Evolutionary conservation across 2,113 vertebrate species (phyloP).

Genomic region (Eurystomus gularis): DNA sequence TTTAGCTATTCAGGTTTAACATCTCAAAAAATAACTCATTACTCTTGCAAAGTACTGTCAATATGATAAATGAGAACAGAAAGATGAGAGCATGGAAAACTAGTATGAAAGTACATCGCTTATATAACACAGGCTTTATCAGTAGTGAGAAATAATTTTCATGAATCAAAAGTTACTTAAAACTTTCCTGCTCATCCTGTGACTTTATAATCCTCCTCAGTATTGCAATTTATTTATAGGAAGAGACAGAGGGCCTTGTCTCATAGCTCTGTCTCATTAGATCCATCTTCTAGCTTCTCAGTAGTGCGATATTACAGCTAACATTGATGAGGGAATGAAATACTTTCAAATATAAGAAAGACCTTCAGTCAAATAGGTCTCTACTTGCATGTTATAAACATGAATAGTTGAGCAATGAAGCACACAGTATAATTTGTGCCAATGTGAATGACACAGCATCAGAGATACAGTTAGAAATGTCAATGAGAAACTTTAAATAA

Average conservation of each 20-base stretch:
- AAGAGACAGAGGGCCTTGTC: not conserved
- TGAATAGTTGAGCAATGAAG: not conserved
- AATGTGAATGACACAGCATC: not conserved
- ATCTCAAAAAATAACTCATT: not conserved
- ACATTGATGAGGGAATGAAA: not conserved
- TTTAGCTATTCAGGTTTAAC: not conserved
- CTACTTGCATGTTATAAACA: not conserved
- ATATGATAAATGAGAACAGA: constrained; percentile 24
- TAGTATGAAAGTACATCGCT: not conserved
- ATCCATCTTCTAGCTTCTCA: not conserved
- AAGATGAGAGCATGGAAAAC: not conserved
- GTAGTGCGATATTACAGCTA: not conserved
- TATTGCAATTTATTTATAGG: not conserved
- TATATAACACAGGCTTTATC: not conserved
- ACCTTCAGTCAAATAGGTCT: constrained; percentile 1
- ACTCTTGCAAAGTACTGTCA: not conserved
- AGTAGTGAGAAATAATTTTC: not conserved
- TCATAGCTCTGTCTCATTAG: not conserved
- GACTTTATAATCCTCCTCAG: not conserved
- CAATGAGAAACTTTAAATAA: not conserved
- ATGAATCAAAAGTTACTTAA: not conserved
- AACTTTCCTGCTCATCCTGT: not conserved
- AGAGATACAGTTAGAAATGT: not conserved
- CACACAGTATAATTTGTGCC: not conserved
- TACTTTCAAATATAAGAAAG: not conserved